Evolutionary conservation across 2,888 invertebrate species (phyloP).

Genomic region (Parnassius glacialis): DNA sequence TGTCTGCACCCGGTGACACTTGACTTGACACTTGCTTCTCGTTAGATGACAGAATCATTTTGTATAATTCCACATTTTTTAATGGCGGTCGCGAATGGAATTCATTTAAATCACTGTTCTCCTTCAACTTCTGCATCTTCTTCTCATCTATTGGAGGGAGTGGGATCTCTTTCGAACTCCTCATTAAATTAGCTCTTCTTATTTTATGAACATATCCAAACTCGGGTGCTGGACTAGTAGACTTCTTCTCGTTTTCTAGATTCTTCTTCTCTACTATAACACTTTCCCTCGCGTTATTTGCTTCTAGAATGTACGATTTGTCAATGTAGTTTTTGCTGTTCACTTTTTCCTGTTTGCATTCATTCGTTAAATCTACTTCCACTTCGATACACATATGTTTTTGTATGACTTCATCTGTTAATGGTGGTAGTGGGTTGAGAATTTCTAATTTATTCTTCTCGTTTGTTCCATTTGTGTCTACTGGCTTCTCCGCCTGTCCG

Average conservation of each 20-base stretch:
- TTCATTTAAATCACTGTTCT: constrained; percentile 47
- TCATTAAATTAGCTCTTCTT: constrained; percentile 59
- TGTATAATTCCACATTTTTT: constrained; percentile 66
- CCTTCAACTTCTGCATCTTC: constrained; percentile 58
- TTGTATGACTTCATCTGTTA: constrained; percentile 59
- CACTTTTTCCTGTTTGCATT: background rate
- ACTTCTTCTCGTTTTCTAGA: constrained; percentile 39
- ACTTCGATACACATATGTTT: constrained; percentile 46
- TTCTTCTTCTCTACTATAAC: constrained; percentile 65
- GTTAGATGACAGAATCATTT: constrained; percentile 58
- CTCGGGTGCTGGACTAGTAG: constrained; percentile 43
- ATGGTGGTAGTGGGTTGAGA: constrained; percentile 62
- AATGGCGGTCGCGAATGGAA: constrained; percentile 54
- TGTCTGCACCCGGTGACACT: constrained; percentile 23
- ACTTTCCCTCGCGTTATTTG: constrained; percentile 70
- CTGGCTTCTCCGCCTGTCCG: constrained; percentile 26
- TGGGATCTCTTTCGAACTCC: constrained; percentile 46
- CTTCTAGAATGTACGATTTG: constrained; percentile 67
- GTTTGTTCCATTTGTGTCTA: constrained; percentile 29
- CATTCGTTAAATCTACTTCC: constrained; percentile 27
- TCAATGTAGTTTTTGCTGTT: constrained; percentile 39
- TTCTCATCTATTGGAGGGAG: constrained; percentile 67
- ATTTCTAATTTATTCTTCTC: constrained; percentile 58
- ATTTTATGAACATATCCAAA: constrained; percentile 73
- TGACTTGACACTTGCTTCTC: constrained; percentile 43